Evolutionary conservation across 2,797 vertebrate species (phyloP), one percentile per base, ranked within the genome.

Genomic region (Neomorphus geoffroyi): DNA sequence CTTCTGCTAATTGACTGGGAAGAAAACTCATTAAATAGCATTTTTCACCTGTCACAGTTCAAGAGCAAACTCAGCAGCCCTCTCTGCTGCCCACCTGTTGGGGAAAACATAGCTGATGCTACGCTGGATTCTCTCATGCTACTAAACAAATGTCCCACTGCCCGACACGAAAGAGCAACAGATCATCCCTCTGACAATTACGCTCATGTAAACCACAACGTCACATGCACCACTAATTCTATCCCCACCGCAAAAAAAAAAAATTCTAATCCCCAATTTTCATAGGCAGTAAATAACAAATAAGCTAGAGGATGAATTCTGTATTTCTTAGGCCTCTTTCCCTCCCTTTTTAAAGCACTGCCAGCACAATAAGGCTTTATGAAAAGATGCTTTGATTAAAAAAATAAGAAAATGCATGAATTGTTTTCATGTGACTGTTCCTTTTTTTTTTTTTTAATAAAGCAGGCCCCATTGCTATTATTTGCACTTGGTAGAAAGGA

Each of bases 1-100:
- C 11, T 26, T 75, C 80, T 80, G 91, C 72, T 97, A 96, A 97
- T 94, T 96, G 96, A 90, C 92, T 83, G 80, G 85, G 93, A 95
- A 95, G 80, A 73, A 94, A 95, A 81, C 88, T 93, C 93, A 97
- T 97, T 97, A 97, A 95, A 62, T 41, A 90, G 85, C n/a, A 3
- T 75, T 96, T 93, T 85, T 96, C 89, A 97, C 93, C 94, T 93
- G 94, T 96, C 94, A 92, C 75, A 94, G 69, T 66, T 62, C 92
- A 84, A 60, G 56, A 88, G 71, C 72, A 93, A 87, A 90, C 81
- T 74, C 87, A 64, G 86, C 92, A 88, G 67, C 80, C 45, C 56
- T 82, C 86, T 85, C 57, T 2, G 72, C 83, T 89, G 82, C 72
- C 80, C 92, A 93, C 95, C 89, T 89, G 85, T 91, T 94, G 79